These are phyloP conservation scores for Heliocidaris tuberculata DNA, from an alignment of 35 echinoderm and acorn worm species.

Conservation along the genomic window DNA sequence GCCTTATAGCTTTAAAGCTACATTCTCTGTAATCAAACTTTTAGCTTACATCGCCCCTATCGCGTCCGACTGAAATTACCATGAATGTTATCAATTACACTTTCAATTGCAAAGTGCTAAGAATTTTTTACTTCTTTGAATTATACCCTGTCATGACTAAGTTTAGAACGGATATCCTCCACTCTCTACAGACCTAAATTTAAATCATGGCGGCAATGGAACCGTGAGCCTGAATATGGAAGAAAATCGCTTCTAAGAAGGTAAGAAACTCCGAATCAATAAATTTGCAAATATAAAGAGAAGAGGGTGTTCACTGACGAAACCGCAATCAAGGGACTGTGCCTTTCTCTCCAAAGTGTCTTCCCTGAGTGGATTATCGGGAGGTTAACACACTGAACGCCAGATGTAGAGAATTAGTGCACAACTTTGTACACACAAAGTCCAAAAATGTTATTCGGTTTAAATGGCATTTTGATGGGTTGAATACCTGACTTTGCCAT, in stretches of 20 bases:
- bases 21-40: too few relatives aligned
- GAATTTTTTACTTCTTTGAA: neutral
- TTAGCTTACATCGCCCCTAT: too few relatives aligned
- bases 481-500: too few relatives aligned
- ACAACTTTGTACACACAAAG: too few relatives aligned
- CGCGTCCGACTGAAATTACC: too few relatives aligned
- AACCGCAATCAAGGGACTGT: neutral
- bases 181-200: neutral
- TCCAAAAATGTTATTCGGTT: too few relatives aligned
- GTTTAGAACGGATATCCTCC: neutral
- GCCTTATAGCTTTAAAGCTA: too few relatives aligned
- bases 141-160: neutral
- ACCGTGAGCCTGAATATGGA: neutral
- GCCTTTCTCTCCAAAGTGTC: neutral
- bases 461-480: too few relatives aligned
- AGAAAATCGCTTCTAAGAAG: neutral
- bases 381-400: neutral
- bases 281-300: neutral
- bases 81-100: neutral
- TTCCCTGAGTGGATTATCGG: neutral
- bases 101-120: neutral
- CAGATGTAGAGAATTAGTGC: neutral
- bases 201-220: neutral
- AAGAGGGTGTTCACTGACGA: neutral
- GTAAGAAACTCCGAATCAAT: neutral